A percentile compares a stretch with the other conserved stretches of the same genome.
Evolutionary conservation across 2,797 vertebrate genomes (phyloP).

Genomic region (Sebastes kiyomatsui): DNA sequence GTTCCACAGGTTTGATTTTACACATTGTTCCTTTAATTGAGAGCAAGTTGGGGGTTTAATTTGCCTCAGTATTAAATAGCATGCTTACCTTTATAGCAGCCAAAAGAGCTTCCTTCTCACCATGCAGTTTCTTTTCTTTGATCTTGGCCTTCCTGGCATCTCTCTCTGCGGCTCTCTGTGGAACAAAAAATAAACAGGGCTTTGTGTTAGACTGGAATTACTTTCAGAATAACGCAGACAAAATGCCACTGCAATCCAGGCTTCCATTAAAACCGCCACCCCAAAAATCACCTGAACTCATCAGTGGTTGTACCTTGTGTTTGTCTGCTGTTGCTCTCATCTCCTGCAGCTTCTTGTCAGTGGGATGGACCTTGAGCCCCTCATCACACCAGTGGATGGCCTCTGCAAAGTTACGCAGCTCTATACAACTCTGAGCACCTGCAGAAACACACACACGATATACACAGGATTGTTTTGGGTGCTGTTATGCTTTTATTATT

Average conservation of each 20-base stretch:
- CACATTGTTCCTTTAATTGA: background rate
- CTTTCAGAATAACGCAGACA: background rate
- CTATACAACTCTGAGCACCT: conserved; percentile 92
- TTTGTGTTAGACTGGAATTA: background rate
- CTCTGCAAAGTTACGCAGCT: conserved; percentile 86
- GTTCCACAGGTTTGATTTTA: background rate
- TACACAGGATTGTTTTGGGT: background rate
- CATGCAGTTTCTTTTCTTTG: conserved; percentile 84
- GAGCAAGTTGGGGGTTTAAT: background rate
- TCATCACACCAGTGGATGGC: conserved; percentile 94
- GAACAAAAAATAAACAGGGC: background rate
- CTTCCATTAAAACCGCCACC: background rate
- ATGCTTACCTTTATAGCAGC: conserved; percentile 80
- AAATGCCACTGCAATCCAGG: background rate
- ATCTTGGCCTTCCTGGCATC: conserved; percentile 88
- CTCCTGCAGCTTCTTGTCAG: conserved; percentile 90
- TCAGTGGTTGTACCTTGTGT: conserved; percentile 82
- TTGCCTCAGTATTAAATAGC: background rate
- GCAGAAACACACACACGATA: background rate
- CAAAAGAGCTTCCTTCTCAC: conserved; percentile 82
- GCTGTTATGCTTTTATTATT: background rate
- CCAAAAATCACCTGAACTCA: background rate
- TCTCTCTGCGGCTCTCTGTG: conserved; percentile 87
- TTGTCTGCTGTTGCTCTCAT: conserved; percentile 88
- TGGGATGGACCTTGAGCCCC: conserved; percentile 84